These are phyloP conservation scores for Seira ritae DNA, from an alignment of 2,888 invertebrate species.

Conservation along the genomic window DNA sequence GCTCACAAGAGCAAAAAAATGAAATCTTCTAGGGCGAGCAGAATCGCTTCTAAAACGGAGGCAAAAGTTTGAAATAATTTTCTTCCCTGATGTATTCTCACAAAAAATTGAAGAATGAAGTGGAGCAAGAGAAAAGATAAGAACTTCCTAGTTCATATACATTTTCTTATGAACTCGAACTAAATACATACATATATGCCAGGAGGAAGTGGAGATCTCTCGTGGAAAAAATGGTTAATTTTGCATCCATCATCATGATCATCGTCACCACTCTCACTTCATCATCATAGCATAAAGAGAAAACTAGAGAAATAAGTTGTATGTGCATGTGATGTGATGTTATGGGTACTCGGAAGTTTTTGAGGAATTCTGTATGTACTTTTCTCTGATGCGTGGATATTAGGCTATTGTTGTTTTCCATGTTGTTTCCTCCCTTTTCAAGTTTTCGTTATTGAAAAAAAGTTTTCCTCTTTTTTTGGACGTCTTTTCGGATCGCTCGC, in stretches of 20 bases:
- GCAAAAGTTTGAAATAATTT: constrained; percentile 7
- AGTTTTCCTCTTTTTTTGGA: not conserved
- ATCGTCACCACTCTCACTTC: constrained; percentile 20
- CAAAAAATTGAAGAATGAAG: constrained; percentile 1
- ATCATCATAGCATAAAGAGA: constrained; percentile 5
- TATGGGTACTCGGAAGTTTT: too few species aligned
- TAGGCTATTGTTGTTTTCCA: constrained; percentile 20
- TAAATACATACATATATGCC: not conserved
- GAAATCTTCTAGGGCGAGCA: too few species aligned
- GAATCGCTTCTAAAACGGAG: too few species aligned
- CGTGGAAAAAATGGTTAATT: constrained; percentile 32
- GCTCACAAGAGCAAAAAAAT: not conserved
- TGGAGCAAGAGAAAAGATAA: constrained; percentile 7
- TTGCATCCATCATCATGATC: constrained; percentile 45
- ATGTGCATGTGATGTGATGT: too few species aligned
- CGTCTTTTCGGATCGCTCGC: not conserved
- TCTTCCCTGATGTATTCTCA: not conserved
- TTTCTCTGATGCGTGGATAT: constrained; percentile 9
- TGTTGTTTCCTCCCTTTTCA: constrained; percentile 2
- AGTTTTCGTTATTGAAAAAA: constrained; percentile 12
- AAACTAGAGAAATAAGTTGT: too few species aligned
- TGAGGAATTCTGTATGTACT: too few species aligned
- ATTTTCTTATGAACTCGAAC: too few species aligned
- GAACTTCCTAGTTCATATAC: not conserved
- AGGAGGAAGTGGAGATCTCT: constrained; percentile 10